Base-by-base conservation (phyloP, 1,140 invertebrate species). In the Orius laevigatus region DNA sequence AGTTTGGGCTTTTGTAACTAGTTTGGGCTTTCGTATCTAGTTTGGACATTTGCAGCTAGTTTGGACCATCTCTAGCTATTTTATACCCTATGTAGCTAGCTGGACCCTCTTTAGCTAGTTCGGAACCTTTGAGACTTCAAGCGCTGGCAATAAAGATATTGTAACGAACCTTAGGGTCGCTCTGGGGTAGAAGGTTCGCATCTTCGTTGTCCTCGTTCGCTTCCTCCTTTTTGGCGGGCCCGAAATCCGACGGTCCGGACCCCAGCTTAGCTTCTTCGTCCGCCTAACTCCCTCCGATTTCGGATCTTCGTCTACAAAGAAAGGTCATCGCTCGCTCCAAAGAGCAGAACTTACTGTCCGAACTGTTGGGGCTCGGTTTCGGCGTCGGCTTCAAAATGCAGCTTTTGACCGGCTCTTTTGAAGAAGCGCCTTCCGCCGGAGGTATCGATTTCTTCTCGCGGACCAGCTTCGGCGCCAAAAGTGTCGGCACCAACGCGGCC, bases 401-500 rank as follows among this genome's bases (percentile, higher is more conserved):
- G 12, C 35, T 49, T 20, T 41, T 49, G 33, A 36, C 40, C 9
- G 35, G 38, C 16, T 49, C 47, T 32, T 45, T 32, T 2, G 15
- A 16, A 3, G 36, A 38, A 3, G n/a, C 11, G 10, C 3, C 3
- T 38, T 38, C 36, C 3, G 10, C 25, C 8, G 25, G 25, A 8
- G 3, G 3, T 3, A 25, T 8, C 25, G 25, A 25, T 25, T 25
- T 25, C 12, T 42, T 34, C 46, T 55, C 46, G 32, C 50, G 49
- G 11, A 42, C 45, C 14, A 70, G 64, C 52, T 68, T 72, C 10
- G 73, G 67, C 12, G 67, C 63, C 41, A 70, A 60, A 16, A 73
- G 60, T 19, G 70, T 71, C 15, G 72, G 71, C 14, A 72, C 66
- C 1, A 72, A 57, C 3, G 71, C 71, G 10, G 73, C 69, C 8